Percentiles rank a stretch among this genome's conserved stretches.
These are phyloP conservation scores for Drosophila quasianomalipes DNA, from an alignment of 2,888 invertebrate genomes.

Conservation along the genomic window DNA sequence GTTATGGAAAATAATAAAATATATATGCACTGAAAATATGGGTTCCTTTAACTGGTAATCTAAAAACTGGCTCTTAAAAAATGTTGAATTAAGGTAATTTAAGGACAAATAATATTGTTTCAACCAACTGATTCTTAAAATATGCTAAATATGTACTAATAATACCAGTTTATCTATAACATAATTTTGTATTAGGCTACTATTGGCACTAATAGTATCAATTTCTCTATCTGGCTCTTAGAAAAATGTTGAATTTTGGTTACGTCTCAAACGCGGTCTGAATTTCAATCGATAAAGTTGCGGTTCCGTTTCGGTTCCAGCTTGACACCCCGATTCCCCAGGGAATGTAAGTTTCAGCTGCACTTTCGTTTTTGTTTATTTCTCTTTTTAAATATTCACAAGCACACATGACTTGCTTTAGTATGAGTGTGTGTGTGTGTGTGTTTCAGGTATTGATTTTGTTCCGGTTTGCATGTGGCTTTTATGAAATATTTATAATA, in stretches of 20 bases:
- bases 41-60: not conserved
- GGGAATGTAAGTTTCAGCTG: not conserved
- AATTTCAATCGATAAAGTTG: constrained; percentile 1
- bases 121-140: not conserved
- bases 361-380: not conserved
- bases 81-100: not conserved
- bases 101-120: not conserved
- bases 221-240: not conserved
- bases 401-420: constrained; percentile 12
- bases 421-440: not conserved
- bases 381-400: constrained; percentile 53
- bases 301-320: not conserved
- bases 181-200: too few species aligned
- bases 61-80: not conserved
- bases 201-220: not conserved
- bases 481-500: constrained; percentile 74
- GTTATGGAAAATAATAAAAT: not conserved
- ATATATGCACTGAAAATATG: not conserved
- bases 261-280: not conserved
- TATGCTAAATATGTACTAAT: not conserved
- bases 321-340: not conserved
- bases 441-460: constrained; percentile 73
- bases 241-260: not conserved
- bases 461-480: constrained; percentile 69
- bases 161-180: too few species aligned